Conservation (phyloP, 2,797 vertebrate species). For the Danio albolineatus region DNA sequence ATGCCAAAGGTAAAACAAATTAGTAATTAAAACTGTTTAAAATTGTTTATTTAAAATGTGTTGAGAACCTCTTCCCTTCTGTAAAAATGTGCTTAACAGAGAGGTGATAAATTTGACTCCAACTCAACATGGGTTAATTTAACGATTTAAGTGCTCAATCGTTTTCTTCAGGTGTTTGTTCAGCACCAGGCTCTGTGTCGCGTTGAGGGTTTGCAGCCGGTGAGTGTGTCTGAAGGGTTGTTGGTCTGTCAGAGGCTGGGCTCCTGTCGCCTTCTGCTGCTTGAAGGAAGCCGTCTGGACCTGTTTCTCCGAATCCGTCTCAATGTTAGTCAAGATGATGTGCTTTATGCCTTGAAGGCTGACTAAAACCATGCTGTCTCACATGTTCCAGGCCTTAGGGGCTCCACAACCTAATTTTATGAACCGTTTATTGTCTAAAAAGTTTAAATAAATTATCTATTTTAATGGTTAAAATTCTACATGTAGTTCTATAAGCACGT, state of each 20-base stretch:
- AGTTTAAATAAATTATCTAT: not conserved
- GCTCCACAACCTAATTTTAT: not conserved
- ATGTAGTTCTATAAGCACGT: not conserved
- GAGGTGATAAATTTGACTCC: no score
- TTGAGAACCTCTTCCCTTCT: no score
- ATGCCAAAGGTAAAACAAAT: no score
- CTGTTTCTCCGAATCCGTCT: constrained; percentile 87
- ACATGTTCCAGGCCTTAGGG: not conserved
- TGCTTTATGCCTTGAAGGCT: constrained; percentile 87
- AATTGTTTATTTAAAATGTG: no score
- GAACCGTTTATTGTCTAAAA: not conserved
- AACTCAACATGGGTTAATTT: not conserved
- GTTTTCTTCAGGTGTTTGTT: constrained; percentile 81
- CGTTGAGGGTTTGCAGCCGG: constrained; percentile 86
- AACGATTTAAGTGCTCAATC: no score
- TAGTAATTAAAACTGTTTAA: no score
- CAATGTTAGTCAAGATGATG: constrained; percentile 91
- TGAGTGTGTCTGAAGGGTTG: constrained; percentile 85
- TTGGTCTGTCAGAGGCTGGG: constrained; percentile 86
- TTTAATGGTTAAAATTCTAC: constrained; percentile 10
- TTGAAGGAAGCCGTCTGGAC: constrained; percentile 86
- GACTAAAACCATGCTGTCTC: constrained; percentile 68
- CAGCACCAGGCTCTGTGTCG: constrained; percentile 90
- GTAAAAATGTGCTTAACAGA: no score
- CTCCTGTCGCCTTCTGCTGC: constrained; percentile 87